These are phyloP conservation scores for Astreopora myriophthalma DNA, from an alignment of 64 coral and sea anemone species.

Conservation along the genomic window DNA sequence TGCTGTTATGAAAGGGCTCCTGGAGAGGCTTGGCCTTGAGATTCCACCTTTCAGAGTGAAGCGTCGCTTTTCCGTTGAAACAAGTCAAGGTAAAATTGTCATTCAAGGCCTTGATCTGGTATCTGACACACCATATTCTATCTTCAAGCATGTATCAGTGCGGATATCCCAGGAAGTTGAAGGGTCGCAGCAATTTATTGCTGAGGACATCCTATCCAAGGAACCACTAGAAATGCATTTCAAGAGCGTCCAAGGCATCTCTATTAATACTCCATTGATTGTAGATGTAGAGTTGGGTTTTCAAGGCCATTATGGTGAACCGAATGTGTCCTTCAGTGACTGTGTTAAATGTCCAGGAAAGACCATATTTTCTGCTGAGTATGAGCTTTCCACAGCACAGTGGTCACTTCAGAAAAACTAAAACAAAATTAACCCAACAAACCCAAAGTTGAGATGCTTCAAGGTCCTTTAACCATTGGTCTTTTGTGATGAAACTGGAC, in stretches of 20 bases:
- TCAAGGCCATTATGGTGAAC: conserved; percentile 81
- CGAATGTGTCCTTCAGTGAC: conserved; percentile 15
- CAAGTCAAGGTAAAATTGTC: conserved; percentile 46
- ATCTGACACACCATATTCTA: conserved; percentile 77
- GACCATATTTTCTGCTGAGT: conserved; percentile 3
- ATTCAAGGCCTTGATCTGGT: conserved; percentile 69
- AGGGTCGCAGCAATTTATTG: conserved; percentile 9
- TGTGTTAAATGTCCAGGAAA: not conserved
- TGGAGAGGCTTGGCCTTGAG: conserved; percentile 67
- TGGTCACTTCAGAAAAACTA: conserved; percentile 5
- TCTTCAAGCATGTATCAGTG: conserved; percentile 44
- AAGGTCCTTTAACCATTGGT: too few species aligned
- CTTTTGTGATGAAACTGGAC: too few species aligned
- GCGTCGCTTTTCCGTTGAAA: conserved; percentile 69
- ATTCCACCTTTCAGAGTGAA: conserved; percentile 76
- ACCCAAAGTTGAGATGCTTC: not conserved
- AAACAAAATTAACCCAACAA: not conserved
- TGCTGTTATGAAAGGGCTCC: conserved; percentile 67
- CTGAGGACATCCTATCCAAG: conserved; percentile 25
- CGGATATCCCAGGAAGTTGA: conserved; percentile 1
- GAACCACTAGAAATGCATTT: conserved; percentile 49
- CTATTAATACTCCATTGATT: conserved; percentile 18
- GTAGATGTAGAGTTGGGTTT: conserved; percentile 71
- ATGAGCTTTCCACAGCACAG: not conserved
- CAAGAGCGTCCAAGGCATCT: not conserved